Evolutionary conservation across 2,888 invertebrate genomes (phyloP), one percentile per base, ranked within the genome.

Genomic region (Mimumesa dahlbomi): DNA sequence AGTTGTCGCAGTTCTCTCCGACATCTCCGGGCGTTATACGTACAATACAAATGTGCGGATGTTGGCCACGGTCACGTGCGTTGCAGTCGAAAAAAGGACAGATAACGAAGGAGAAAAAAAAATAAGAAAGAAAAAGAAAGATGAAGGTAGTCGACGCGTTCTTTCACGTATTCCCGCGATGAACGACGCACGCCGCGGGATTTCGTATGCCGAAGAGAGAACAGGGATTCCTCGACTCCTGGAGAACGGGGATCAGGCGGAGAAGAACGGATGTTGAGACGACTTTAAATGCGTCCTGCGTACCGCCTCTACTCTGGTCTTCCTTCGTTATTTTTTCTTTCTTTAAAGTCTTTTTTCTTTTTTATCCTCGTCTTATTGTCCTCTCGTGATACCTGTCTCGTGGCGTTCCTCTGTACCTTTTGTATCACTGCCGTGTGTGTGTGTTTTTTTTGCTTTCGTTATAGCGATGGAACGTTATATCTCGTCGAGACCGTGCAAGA

Each of bases 141-240:
- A 29, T 11, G 25, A 18, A 18, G 31, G 34, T 21, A 7, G 18
- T 18, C 18, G 19, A 34, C 16, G 66, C 62, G 59, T 63, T 63
- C 73, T 70, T 64, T 68, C 70, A 71, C 74, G 79, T 68, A 68
- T 56, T 38, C 50, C 31, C 45, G 58, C 67, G 58, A 66, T 50
- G 62, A 66, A 67, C 63, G 62, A 61, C 54, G 54, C 61, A 68
- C 65, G 54, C 50, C 63, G 58, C 49, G 50, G 68, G 74, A 85
- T 84, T 85, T 85, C 73, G 85, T 85, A 85, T 85, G 85, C 84
- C 73, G 56, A 68, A 66, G 72, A 75, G 74, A 50, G 69, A 62
- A 68, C 67, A 34, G 46, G 31, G 59, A 53, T 70, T 70, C 75
- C 42, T 65, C 14, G 25, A 40, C 45, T 61, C 21, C 46, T 13